These are phyloP conservation scores for Anguilla anguilla DNA, from an alignment of 2,797 vertebrate genomes.

Conservation along the genomic window DNA sequence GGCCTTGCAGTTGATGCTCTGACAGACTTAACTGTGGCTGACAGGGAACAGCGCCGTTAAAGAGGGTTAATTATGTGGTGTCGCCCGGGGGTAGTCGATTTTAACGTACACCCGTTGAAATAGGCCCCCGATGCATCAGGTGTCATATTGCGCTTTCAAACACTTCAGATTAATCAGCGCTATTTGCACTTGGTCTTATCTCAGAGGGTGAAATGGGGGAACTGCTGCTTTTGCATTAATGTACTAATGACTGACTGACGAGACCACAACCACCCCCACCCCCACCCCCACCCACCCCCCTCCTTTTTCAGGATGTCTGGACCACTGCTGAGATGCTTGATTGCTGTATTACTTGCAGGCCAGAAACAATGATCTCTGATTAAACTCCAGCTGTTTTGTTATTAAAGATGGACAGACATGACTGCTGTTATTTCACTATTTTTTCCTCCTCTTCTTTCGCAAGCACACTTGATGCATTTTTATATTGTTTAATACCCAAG, in stretches of 20 bases:
- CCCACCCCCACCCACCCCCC: no score
- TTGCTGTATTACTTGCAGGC: background rate
- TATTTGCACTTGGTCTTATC: background rate
- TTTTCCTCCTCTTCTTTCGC: background rate
- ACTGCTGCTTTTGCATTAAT: slow-evolving; percentile 18
- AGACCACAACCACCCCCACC: background rate
- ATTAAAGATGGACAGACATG: background rate
- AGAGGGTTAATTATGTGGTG: background rate
- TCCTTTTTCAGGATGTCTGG: background rate
- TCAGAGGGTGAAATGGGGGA: background rate
- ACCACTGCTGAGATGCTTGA: background rate
- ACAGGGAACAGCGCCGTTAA: slow-evolving; percentile 13
- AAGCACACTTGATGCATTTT: background rate
- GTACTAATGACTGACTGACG: slow-evolving; percentile 1
- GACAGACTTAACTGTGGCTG: background rate
- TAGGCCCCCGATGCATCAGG: background rate
- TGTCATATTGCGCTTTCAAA: background rate
- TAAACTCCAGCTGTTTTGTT: slow-evolving; percentile 5
- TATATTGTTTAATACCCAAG: background rate
- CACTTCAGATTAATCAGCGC: background rate
- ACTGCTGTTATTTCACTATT: background rate
- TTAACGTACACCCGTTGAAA: background rate
- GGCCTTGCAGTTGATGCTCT: background rate
- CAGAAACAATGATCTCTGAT: background rate
- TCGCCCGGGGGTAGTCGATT: background rate